A percentile compares a stretch with the other conserved stretches of the same genome.
These are phyloP conservation scores for Psophia crepitans DNA, from an alignment of 2,113 vertebrate species.

Conservation along the genomic window DNA sequence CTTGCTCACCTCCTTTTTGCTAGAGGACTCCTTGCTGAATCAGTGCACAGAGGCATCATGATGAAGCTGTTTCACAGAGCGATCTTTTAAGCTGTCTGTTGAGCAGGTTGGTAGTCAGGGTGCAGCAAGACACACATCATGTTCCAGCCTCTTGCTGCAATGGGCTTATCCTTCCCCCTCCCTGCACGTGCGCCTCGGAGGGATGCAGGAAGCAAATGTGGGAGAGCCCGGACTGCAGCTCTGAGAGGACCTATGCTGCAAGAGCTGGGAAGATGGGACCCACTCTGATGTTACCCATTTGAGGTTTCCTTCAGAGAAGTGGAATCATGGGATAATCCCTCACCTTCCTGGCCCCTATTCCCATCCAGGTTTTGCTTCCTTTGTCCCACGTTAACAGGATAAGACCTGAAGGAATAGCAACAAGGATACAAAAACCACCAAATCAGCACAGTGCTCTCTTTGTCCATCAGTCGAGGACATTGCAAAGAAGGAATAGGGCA, in stretches of 20 bases:
- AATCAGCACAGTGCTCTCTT: background rate
- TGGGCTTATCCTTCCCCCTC: background rate
- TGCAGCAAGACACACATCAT: background rate
- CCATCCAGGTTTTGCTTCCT: background rate
- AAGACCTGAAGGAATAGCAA: background rate
- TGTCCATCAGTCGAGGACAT: background rate
- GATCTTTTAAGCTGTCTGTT: background rate
- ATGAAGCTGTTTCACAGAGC: background rate
- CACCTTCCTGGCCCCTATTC: background rate
- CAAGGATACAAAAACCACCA: background rate
- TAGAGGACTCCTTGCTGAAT: background rate
- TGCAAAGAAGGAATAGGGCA: background rate
- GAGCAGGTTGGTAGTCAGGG: background rate
- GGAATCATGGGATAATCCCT: background rate
- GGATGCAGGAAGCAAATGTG: background rate
- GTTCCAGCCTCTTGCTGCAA: background rate
- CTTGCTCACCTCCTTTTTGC: background rate
- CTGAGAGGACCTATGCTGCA: background rate
- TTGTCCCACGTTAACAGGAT: background rate
- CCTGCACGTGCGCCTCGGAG: rapidly evolving
- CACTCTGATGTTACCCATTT: background rate
- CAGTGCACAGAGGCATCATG: background rate
- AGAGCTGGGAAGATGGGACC: background rate
- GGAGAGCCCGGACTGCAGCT: background rate
- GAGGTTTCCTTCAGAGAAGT: background rate